Percentiles rank a stretch among this genome's conserved stretches.
Conservation (phyloP, 2,797 vertebrate genomes). For the Ispidina lecontei region DNA sequence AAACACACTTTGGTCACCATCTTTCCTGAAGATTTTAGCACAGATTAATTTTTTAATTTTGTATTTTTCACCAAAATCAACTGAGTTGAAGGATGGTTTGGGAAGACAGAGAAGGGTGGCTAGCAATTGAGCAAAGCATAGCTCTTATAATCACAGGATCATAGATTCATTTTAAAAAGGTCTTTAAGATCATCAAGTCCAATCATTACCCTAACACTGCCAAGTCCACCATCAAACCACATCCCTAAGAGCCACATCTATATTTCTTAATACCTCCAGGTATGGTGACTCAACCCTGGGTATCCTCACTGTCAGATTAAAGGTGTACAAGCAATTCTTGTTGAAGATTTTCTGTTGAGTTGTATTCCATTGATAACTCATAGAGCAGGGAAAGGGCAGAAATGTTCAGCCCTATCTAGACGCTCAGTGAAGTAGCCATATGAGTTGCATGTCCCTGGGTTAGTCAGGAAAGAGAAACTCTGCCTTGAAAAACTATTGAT, state of each 20-base stretch:
- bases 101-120: neutral
- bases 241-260: neutral
- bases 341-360: neutral
- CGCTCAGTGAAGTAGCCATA: neutral
- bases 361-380: neutral
- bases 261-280: neutral
- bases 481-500: neutral
- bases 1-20: neutral
- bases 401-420: neutral
- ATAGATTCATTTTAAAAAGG: neutral
- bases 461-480: neutral
- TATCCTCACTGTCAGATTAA: neutral
- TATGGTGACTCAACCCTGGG: neutral
- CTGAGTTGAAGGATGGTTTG: neutral
- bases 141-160: neutral
- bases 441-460: neutral
- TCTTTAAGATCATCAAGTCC: neutral
- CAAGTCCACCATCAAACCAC: neutral
- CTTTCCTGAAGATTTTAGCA: neutral
- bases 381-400: neutral
- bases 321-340: neutral
- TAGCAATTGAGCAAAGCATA: neutral
- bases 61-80: neutral
- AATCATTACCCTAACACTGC: no score
- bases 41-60: neutral